Evolutionary conservation across 1,140 invertebrate genomes (phyloP), one percentile per base, ranked within the genome.

Genomic region (Drosophila repletoides): DNA sequence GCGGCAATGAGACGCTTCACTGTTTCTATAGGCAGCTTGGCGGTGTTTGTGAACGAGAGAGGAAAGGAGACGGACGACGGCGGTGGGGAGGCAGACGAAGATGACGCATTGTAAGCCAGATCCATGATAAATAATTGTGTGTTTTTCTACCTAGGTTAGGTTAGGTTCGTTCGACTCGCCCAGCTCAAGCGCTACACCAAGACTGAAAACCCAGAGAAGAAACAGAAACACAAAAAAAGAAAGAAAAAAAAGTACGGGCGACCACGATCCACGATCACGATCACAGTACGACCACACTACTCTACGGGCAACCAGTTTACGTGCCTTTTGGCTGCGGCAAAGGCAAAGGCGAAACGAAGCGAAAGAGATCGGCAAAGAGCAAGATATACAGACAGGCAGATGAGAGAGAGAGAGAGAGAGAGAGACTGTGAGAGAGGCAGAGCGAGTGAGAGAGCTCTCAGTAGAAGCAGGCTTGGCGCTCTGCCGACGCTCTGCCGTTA

Each of bases 1-100:
- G 84, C 75, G 12, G 84, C 77, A 48, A 88, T 88, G 5, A 88
- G 69, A 3, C 74, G 75, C 46, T 88, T 88, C 24, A 88, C 84
- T 15, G 79, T 83, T 26, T 88, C 84, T 10, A 88, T 84, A 34
- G 84, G 84, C 36, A 88, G 43, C 43, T 88, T 88, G 41, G 84
- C 84, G 7, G 84, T 88, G 28, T 84, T 88, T n/a, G 83, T 88
- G 49, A 76, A 86, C 14, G n/a, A n/a, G n/a, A n/a, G n/a, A n/a
- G 64, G 67, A 26, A 76, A 80, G 56, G 76, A 64, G 58, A 53
- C 46, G 12, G 49, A 33, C 43, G 55, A 49, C 28, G 40, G 59
- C 52, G 66, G 34, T n/a, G 59, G 64, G 21, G 76, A 34, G 14
- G 79, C 69, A 26, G 79, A 69, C 19, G 76, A 36, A 24, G 74